Evolutionary conservation across 2,888 invertebrate species (phyloP).

Genomic region (Pseudoips prasinana): DNA sequence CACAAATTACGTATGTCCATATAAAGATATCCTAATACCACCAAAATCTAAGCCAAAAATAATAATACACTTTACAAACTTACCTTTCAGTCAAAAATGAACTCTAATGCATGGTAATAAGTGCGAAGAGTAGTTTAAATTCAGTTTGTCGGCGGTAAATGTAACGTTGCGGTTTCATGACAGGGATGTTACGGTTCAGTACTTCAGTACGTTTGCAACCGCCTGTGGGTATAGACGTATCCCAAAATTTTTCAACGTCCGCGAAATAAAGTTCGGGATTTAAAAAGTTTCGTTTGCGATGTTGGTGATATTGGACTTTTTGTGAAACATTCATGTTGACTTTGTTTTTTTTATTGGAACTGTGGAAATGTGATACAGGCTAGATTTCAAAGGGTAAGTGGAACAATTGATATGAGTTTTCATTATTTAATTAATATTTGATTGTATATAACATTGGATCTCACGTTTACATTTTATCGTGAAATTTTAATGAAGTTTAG

Average conservation of each 20-base stretch:
- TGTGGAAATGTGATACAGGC: slow-evolving; percentile 19
- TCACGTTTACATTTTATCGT: no score
- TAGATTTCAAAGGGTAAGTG: slow-evolving; percentile 24
- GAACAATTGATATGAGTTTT: slow-evolving; percentile 13
- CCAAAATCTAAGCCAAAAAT: slow-evolving; percentile 24
- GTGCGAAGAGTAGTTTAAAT: slow-evolving; percentile 1
- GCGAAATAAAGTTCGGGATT: slow-evolving; percentile 34
- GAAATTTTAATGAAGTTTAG: no score
- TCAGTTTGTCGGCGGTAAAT: background rate
- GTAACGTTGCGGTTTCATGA: slow-evolving; percentile 8
- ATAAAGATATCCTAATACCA: slow-evolving; percentile 21
- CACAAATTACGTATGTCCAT: slow-evolving; percentile 45
- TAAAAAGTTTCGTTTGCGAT: slow-evolving; percentile 28
- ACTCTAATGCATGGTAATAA: slow-evolving; percentile 7
- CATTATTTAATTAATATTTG: slow-evolving; percentile 3
- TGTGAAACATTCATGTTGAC: slow-evolving; percentile 21
- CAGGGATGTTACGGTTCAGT: slow-evolving; percentile 28
- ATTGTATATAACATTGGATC: background rate
- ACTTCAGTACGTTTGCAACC: slow-evolving; percentile 26
- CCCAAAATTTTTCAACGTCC: slow-evolving; percentile 6
- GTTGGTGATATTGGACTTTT: slow-evolving; percentile 21
- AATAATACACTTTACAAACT: slow-evolving; percentile 4
- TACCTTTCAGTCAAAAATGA: slow-evolving; percentile 8
- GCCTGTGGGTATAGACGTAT: slow-evolving; percentile 13
- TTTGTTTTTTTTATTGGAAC: slow-evolving; percentile 8